Evolutionary conservation across 2,113 vertebrate species (phyloP).

Genomic region (Cryptoleucopteryx plumbea): DNA sequence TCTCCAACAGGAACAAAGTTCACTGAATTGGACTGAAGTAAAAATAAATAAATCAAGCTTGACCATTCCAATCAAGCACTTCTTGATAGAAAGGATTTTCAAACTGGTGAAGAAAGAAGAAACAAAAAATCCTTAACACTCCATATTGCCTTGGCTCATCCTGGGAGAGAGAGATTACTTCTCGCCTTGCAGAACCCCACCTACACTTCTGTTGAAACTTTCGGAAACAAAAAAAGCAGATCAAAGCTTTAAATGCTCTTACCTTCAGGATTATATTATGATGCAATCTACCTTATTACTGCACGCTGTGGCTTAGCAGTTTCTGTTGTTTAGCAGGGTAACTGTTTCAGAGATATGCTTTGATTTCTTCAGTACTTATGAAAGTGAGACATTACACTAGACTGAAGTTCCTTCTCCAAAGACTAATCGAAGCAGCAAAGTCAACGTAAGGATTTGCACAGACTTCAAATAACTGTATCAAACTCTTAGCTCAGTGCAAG

Average conservation of each 20-base stretch:
- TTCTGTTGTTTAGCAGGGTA: background rate
- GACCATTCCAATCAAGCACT: background rate
- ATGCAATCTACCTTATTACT: background rate
- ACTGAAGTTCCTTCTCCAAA: background rate
- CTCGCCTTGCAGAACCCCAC: background rate
- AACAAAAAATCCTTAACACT: background rate
- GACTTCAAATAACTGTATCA: background rate
- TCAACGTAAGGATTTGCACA: background rate
- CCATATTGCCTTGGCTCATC: background rate
- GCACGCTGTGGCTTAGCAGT: background rate
- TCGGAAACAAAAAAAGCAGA: background rate
- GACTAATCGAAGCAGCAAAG: background rate
- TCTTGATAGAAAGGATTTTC: background rate
- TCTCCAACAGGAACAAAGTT: background rate
- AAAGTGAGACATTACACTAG: background rate
- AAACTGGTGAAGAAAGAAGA: background rate
- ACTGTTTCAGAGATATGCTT: background rate
- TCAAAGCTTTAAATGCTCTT: slow-evolving; percentile 11
- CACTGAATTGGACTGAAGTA: background rate
- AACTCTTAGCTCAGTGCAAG: background rate
- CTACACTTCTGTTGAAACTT: background rate
- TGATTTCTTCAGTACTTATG: background rate
- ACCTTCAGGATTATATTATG: background rate
- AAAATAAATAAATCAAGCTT: background rate
- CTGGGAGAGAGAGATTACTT: background rate